Percentiles rank a stretch among this genome's conserved stretches.
Evolutionary conservation across 2,113 vertebrate genomes (phyloP).

Genomic region (Pluvialis apricaria): DNA sequence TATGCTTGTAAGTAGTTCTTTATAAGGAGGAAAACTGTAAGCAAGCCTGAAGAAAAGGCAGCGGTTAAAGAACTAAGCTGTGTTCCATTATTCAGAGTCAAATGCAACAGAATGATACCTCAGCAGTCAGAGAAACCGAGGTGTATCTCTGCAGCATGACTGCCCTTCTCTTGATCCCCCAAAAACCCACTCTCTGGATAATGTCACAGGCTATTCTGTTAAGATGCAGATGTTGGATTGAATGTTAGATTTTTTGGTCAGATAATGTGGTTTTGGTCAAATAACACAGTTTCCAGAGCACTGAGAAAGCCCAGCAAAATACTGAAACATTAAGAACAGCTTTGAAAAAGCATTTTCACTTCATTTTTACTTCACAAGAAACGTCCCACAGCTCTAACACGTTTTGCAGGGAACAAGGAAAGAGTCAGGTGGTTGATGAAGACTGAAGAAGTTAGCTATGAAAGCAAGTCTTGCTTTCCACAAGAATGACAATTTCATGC

Average conservation of each 20-base stretch:
- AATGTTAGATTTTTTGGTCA: not conserved
- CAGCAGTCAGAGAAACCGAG: not conserved
- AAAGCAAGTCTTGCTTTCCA: not conserved
- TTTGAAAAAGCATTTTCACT: not conserved
- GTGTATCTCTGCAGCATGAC: not conserved
- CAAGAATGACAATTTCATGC: not conserved
- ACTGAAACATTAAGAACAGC: not conserved
- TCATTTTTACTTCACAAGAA: not conserved
- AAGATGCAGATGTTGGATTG: not conserved
- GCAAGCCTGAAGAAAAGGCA: not conserved
- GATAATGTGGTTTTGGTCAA: not conserved
- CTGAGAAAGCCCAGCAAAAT: not conserved
- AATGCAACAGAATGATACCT: not conserved
- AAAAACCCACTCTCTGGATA: not conserved
- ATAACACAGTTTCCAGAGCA: not conserved
- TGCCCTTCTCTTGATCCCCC: rapidly evolving
- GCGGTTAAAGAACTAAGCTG: not conserved
- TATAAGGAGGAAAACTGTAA: not conserved
- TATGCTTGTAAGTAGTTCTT: not conserved
- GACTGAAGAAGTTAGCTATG: not conserved
- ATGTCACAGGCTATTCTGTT: not conserved
- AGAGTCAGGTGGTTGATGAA: not conserved
- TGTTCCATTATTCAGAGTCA: not conserved
- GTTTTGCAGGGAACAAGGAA: not conserved
- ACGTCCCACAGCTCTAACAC: not conserved